Base-by-base conservation (phyloP, 2,888 invertebrate species). In the Platycheirus rosarum region DNA sequence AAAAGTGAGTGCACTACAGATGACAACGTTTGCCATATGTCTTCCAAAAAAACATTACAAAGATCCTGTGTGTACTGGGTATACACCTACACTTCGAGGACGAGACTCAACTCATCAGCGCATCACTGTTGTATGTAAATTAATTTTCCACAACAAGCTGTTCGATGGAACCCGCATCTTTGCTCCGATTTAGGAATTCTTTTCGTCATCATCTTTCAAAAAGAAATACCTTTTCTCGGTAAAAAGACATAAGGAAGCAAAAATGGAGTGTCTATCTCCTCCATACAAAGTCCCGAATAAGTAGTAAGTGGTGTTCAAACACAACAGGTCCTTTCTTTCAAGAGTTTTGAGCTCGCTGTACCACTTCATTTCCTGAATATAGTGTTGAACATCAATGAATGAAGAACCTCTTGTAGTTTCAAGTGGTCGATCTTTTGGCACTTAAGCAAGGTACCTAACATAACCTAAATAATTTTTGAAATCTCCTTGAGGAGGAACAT, bases 141-240 rank as follows among this genome's bases (percentile, higher is more conserved):
- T 70, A n/a, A 23, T 49, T 51, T 62, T 68, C 3, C 66, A 57
- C 49, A 37, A 44, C 20, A 37, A 32, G n/a, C 20, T 23, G 26
- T 60, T 66, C 51, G 51, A 66, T 63, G 14, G 63, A 73, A 65
- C 79, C 79, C 79, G 79, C 75, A 80, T 80, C 79, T 57, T 75
- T 80, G 68, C 55, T 74, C 42, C 63, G 63, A 49, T 69, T 79
- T 63, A 18, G 26, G 16, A 42, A 68, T 68, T 62, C 53, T 40
- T 49, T 57, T 44, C 57, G 63, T 63, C 48, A 18, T 73, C 73
- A 6, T 66, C 48, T 62, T 73, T 55, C 32, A 32, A 32, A 32
- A 32, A 32, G 6, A 32, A 20, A 42, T 23, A 40, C 13, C 16
- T 46, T 44, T 74, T 75, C 75, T 35, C 14, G 74, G 63, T 75